A percentile compares a stretch with the other conserved stretches of the same genome.
These are phyloP conservation scores for Drosophila kepulauana DNA, from an alignment of 1,140 invertebrate species.

Conservation along the genomic window DNA sequence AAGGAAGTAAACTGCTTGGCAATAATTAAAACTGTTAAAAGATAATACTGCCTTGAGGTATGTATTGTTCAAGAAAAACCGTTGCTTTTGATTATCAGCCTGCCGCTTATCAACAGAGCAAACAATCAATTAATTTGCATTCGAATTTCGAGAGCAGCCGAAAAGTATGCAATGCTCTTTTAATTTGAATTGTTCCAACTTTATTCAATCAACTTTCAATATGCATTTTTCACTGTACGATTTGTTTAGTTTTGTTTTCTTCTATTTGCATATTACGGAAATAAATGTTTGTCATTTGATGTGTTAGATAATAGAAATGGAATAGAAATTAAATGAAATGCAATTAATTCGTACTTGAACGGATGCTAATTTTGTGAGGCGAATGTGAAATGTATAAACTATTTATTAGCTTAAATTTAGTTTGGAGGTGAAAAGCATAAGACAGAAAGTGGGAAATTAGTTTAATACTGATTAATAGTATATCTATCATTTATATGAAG, in stretches of 20 bases:
- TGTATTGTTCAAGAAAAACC: conserved; percentile 28
- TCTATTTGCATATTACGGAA: conserved; percentile 55
- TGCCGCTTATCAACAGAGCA: conserved; percentile 43
- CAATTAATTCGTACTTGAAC: conserved; percentile 70
- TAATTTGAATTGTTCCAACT: neutral
- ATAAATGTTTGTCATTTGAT: conserved; percentile 44
- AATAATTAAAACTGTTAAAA: conserved; percentile 37
- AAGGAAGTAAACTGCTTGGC: conserved; percentile 41
- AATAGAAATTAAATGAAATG: conserved; percentile 54
- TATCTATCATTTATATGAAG: neutral
- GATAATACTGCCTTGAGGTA: conserved; percentile 32
- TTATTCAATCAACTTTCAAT: neutral
- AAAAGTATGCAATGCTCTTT: conserved; percentile 31
- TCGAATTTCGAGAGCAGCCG: conserved; percentile 9
- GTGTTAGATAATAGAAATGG: conserved; percentile 42
- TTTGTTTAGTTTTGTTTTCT: conserved; percentile 1
- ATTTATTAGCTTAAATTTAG: conserved; percentile 70
- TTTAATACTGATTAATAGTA: neutral
- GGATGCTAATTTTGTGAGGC: conserved; percentile 65
- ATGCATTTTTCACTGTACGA: neutral
- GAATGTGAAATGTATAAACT: conserved; percentile 47
- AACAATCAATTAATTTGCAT: conserved; percentile 19
- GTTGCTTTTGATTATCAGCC: conserved; percentile 26
- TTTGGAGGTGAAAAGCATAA: conserved; percentile 42
- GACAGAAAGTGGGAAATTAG: conserved; percentile 7